These are phyloP conservation scores for Poecilia gillii DNA, from an alignment of 2,797 vertebrate species.

Conservation along the genomic window DNA sequence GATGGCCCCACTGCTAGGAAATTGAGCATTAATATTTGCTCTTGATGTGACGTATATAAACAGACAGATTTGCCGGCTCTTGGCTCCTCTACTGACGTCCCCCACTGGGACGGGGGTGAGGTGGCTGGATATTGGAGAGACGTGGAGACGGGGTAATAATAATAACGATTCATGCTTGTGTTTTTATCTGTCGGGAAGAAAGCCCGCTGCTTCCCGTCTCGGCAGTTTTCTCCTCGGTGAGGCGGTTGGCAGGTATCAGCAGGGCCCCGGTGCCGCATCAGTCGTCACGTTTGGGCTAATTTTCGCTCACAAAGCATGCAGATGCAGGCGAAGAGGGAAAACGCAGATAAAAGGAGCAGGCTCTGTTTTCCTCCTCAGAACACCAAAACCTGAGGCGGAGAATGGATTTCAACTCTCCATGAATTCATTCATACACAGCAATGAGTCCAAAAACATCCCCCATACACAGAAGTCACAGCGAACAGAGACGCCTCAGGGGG, in stretches of 20 bases:
- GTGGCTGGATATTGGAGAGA: slow-evolving; percentile 55
- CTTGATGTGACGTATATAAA: slow-evolving; percentile 80
- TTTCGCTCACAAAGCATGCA: slow-evolving; percentile 64
- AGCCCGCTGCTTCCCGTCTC: slow-evolving; percentile 61
- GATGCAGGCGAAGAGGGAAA: slow-evolving; percentile 62
- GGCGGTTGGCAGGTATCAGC: slow-evolving; percentile 63
- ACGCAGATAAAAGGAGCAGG: slow-evolving; percentile 68
- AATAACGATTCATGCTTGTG: slow-evolving; percentile 70
- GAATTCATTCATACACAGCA: slow-evolving; percentile 70
- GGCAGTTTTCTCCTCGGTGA: slow-evolving; percentile 54
- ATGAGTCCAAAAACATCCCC: slow-evolving; percentile 62
- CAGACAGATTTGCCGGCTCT: slow-evolving; percentile 72
- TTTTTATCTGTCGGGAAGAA: slow-evolving; percentile 71
- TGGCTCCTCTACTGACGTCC: slow-evolving; percentile 65
- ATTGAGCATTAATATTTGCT: slow-evolving; percentile 81
- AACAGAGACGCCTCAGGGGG: slow-evolving; percentile 36
- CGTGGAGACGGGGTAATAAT: slow-evolving; percentile 60
- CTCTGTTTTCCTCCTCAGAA: slow-evolving; percentile 54
- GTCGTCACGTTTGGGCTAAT: slow-evolving; percentile 69
- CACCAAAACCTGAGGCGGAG: slow-evolving; percentile 56
- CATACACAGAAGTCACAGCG: slow-evolving; percentile 47
- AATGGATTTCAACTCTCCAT: slow-evolving; percentile 63
- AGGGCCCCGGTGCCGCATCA: slow-evolving; percentile 60
- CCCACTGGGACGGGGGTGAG: slow-evolving; percentile 36
- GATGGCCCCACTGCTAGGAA: slow-evolving; percentile 77